Conservation (phyloP, 2,113 vertebrate genomes). For the Neotoma lepida region DNA sequence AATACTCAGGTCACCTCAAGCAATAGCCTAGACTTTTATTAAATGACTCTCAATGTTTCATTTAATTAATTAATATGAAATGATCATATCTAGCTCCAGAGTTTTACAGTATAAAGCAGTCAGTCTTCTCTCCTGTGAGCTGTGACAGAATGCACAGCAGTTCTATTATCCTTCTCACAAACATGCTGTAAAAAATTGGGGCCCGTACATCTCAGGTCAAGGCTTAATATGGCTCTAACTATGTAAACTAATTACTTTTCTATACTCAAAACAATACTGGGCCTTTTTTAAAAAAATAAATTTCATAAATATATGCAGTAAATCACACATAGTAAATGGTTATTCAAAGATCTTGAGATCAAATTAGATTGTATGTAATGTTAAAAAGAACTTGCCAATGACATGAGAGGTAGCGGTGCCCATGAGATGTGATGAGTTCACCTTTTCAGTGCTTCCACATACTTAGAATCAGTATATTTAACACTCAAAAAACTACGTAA, state of each 20-base stretch:
- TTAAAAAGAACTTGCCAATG: slow-evolving; percentile 15
- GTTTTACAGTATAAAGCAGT: background rate
- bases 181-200: slow-evolving; percentile 23
- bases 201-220: slow-evolving; percentile 10
- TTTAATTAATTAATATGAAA: slow-evolving; percentile 39
- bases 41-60: slow-evolving; percentile 43
- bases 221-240: slow-evolving; percentile 6
- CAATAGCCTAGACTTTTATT: background rate
- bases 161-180: slow-evolving; percentile 30
- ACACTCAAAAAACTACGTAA: slow-evolving; percentile 47
- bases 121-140: background rate
- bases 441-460: background rate
- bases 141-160: background rate
- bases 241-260: slow-evolving; percentile 57
- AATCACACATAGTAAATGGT: background rate
- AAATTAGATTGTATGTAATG: slow-evolving; percentile 23
- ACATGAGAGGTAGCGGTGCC: background rate
- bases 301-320: slow-evolving; percentile 33
- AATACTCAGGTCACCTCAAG: slow-evolving; percentile 30
- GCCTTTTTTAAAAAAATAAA: background rate
- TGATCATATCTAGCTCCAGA: slow-evolving; percentile 18
- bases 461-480: slow-evolving; percentile 16
- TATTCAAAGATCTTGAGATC: slow-evolving; percentile 20
- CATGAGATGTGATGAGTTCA: too few relatives aligned
- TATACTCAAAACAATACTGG: slow-evolving; percentile 46